phyloP scores from a whole-genome alignment of 2,113 vertebrate species.

The Campylomormyrus numenius region DNA sequence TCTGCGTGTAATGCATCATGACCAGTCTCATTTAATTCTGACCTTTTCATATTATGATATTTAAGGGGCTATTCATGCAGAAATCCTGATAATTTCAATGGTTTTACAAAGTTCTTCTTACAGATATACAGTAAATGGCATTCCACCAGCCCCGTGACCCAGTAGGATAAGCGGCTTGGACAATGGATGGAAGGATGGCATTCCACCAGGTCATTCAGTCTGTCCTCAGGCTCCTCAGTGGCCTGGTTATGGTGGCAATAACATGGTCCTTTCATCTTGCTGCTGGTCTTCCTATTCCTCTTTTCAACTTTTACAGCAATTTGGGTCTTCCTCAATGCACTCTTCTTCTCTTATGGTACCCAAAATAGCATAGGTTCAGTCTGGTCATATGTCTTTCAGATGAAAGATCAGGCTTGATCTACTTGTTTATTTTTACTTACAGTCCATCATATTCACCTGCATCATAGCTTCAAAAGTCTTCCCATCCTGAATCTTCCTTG shows the following conservation, averaged over 20 bases:
- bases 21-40: background rate
- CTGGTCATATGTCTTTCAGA: background rate
- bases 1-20: background rate
- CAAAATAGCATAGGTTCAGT: background rate
- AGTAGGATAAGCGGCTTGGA: no score
- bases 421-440: background rate
- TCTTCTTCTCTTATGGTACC: background rate
- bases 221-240: background rate
- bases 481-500: background rate
- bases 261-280: background rate
- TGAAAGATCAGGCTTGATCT: no score
- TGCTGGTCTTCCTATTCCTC: background rate
- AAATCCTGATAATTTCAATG: background rate
- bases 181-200: no score
- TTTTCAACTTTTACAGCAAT: background rate
- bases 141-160: no score
- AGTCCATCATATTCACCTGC: background rate
- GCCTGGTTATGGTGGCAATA: background rate
- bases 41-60: background rate
- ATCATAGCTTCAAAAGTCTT: background rate
- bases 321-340: background rate
- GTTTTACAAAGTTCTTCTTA: background rate
- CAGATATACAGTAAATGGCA: background rate
- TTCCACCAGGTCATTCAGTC: background rate
- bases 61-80: background rate